Conservation (phyloP, 2,113 vertebrate genomes). For the Rhineura floridana region DNA sequence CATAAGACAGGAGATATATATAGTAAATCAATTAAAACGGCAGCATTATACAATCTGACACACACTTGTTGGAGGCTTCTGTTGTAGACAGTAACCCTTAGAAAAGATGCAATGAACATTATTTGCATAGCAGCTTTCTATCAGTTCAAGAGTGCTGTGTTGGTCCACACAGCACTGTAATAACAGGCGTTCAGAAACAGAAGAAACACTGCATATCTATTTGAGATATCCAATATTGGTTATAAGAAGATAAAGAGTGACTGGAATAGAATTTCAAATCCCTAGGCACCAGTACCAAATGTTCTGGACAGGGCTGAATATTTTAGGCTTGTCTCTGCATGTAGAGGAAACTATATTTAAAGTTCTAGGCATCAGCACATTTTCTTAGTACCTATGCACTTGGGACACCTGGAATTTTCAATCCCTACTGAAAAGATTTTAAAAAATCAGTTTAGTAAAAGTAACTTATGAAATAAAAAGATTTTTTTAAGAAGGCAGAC, state of each 20-base stretch:
- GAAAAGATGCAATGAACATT: background rate
- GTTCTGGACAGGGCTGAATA: background rate
- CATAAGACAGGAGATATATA: background rate
- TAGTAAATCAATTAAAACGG: background rate
- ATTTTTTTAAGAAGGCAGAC: background rate
- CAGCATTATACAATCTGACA: background rate
- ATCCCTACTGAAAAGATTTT: background rate
- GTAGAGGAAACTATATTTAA: background rate
- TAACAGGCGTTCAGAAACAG: background rate
- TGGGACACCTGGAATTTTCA: background rate
- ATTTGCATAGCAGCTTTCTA: background rate
- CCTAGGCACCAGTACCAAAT: background rate
- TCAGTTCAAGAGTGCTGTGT: background rate
- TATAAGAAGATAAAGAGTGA: too few relatives aligned
- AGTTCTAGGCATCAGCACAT: background rate
- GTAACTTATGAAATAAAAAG: slow-evolving; percentile 3
- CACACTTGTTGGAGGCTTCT: background rate
- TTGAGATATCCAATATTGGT: background rate
- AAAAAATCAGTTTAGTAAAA: background rate
- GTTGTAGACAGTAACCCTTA: background rate
- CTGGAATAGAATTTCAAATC: background rate
- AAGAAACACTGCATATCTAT: background rate
- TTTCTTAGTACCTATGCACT: background rate
- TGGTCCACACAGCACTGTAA: background rate
- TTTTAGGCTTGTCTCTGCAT: background rate